Evolutionary conservation across 1,140 invertebrate genomes (phyloP).

Genomic region (Drosophila takahashii): DNA sequence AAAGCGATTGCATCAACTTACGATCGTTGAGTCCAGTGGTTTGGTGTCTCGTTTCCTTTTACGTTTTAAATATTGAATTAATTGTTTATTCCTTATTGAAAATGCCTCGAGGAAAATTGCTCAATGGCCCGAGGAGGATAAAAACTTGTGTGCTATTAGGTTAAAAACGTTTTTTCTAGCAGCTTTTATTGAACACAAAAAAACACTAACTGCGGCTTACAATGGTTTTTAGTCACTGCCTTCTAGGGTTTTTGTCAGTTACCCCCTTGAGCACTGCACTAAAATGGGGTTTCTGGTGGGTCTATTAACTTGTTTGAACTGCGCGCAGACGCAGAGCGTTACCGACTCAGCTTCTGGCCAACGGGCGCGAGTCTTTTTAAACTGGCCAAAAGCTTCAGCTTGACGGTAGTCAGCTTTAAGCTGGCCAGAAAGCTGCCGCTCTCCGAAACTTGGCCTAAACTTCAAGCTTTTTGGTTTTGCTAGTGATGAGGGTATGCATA

Average conservation of each 20-base stretch:
- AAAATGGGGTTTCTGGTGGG: conserved; percentile 7
- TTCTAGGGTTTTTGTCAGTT: conserved; percentile 35
- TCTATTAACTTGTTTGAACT: conserved; percentile 62
- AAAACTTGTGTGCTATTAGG: conserved; percentile 22
- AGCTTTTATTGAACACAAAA: conserved; percentile 23
- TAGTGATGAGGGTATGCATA: not conserved
- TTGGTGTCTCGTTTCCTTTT: conserved; percentile 64
- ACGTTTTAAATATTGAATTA: conserved; percentile 42
- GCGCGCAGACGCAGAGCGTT: conserved; percentile 78
- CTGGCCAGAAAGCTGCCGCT: conserved; percentile 17
- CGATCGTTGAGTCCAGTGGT: conserved; percentile 32
- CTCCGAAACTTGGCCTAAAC: conserved; percentile 1
- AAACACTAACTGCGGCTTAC: conserved; percentile 12
- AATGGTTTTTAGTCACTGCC: conserved; percentile 27
- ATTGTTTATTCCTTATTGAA: conserved; percentile 59
- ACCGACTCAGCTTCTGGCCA: conserved; percentile 65
- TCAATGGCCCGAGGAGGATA: conserved; percentile 29
- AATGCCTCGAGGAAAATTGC: conserved; percentile 39
- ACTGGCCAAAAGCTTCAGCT: conserved; percentile 19
- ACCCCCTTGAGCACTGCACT: conserved; percentile 28
- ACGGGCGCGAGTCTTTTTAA: conserved; percentile 67
- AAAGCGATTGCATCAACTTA: conserved; percentile 54
- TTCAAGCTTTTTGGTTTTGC: not conserved
- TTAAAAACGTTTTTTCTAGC: conserved; percentile 12
- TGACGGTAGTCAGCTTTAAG: conserved; percentile 41